Evolutionary conservation across 2,797 vertebrate species (phyloP).

Genomic region (Zalophus californianus): DNA sequence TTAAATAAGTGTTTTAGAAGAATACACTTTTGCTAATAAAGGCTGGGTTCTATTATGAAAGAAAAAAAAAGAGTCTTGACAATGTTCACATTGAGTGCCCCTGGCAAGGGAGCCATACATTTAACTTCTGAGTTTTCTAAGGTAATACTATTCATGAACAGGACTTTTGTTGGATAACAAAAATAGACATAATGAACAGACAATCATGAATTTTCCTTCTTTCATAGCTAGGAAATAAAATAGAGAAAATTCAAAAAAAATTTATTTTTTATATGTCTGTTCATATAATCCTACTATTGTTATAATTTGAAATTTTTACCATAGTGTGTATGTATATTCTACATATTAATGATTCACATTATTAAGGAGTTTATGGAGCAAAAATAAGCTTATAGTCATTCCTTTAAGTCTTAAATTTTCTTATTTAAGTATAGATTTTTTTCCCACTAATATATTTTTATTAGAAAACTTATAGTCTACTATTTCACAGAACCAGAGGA

Average conservation of each 20-base stretch:
- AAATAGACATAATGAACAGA: background rate
- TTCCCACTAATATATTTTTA: background rate
- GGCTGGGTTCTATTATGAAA: background rate
- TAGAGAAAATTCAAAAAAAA: background rate
- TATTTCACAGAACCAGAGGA: background rate
- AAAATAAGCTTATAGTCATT: background rate
- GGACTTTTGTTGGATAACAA: background rate
- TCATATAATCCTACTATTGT: background rate
- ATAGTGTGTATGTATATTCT: background rate
- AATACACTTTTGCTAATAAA: slow-evolving; percentile 21
- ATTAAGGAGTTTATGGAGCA: background rate
- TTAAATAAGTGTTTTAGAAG: background rate
- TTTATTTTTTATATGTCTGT: background rate
- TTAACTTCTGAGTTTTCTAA: background rate
- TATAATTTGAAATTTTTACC: background rate
- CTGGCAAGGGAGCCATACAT: background rate
- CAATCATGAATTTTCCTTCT: background rate
- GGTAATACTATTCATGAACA: background rate
- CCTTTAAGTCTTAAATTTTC: background rate
- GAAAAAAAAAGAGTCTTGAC: background rate
- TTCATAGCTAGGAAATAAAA: slow-evolving; percentile 6
- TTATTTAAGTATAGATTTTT: background rate
- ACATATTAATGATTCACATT: background rate
- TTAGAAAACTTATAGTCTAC: background rate
- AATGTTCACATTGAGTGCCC: background rate